Conservation (phyloP, 2,888 invertebrate genomes). For the Eupsilia transversa region DNA sequence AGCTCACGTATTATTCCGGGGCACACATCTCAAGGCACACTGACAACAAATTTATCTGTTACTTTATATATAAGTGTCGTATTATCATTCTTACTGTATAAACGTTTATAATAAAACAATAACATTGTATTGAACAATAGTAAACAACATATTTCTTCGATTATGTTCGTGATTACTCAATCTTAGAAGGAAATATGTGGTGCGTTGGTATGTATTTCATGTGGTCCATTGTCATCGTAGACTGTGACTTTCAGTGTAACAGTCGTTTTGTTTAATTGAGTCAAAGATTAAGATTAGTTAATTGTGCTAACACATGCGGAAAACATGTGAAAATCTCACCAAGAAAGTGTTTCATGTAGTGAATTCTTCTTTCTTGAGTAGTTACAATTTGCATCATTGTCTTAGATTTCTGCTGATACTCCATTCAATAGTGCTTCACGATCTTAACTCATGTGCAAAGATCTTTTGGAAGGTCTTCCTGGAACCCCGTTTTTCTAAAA, state of each 20-base stretch:
- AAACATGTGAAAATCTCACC: no score
- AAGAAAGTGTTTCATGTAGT: not conserved
- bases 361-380: not conserved
- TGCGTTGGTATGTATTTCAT: not conserved
- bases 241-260: not conserved
- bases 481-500: not conserved
- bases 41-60: conserved; percentile 24
- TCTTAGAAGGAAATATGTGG: conserved; percentile 33
- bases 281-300: not conserved
- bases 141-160: conserved; percentile 60
- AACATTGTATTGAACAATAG: conserved; percentile 43
- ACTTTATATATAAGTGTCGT: conserved; percentile 42
- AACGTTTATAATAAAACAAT: conserved; percentile 54
- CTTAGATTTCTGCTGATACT: not conserved
- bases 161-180: conserved; percentile 46
- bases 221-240: not conserved
- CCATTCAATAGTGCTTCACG: no score
- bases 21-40: conserved; percentile 38
- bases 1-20: conserved; percentile 7
- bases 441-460: no score
- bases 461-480: not conserved
- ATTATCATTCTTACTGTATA: conserved; percentile 42
- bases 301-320: not conserved
- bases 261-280: not conserved
- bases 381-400: not conserved